Evolutionary conservation across 2,888 invertebrate species (phyloP).

Genomic region (Panorpa germanica): DNA sequence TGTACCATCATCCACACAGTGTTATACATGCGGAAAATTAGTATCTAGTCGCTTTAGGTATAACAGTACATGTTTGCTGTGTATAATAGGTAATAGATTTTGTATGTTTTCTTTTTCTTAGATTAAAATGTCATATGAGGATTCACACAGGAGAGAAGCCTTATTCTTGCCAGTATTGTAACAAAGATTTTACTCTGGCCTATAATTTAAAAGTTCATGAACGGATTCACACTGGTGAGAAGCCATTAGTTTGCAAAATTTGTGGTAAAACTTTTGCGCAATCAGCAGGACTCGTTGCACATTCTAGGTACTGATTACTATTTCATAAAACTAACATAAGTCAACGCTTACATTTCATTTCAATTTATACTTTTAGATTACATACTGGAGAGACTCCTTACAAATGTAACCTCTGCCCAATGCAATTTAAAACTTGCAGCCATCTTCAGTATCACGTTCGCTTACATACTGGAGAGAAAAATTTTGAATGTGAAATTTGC

Average conservation of each 20-base stretch:
- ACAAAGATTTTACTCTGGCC: slow-evolving; percentile 24
- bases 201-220: slow-evolving; percentile 28
- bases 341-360: too few species aligned
- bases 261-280: slow-evolving; percentile 28
- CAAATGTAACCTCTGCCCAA: slow-evolving; percentile 25
- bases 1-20: too few species aligned
- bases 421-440: slow-evolving; percentile 26
- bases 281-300: slow-evolving; percentile 25
- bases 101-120: too few species aligned
- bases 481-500: slow-evolving; percentile 26
- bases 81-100: too few species aligned
- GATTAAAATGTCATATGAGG: slow-evolving; percentile 26
- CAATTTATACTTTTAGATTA: too few species aligned
- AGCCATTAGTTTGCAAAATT: slow-evolving; percentile 24
- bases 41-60: slow-evolving; percentile 30
- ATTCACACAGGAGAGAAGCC: slow-evolving; percentile 26
- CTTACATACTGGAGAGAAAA: slow-evolving; percentile 29
- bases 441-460: slow-evolving; percentile 29
- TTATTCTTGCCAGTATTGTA: slow-evolving; percentile 25
- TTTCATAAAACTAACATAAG: too few species aligned
- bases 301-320: too few species aligned
- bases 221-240: slow-evolving; percentile 29
- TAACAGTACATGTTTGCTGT: too few species aligned
- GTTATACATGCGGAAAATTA: slow-evolving; percentile 30
- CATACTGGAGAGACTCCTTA: slow-evolving; percentile 29